Conservation (phyloP, 1,140 invertebrate species). For the Lucilia cuprina region DNA sequence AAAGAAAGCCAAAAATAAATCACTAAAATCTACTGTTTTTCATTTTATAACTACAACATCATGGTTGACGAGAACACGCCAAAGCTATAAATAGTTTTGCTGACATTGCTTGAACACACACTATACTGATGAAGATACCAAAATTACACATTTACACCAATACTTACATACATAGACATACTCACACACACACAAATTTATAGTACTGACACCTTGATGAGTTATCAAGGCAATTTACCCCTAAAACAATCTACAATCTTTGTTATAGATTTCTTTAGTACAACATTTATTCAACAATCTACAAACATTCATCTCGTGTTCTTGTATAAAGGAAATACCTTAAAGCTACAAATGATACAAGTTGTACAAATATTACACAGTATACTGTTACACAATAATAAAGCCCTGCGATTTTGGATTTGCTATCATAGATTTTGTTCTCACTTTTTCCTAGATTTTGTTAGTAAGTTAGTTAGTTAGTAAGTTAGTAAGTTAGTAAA, state of each 20-base stretch:
- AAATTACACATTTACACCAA: neutral
- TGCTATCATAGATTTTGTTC: no score
- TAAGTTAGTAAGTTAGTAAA: no score
- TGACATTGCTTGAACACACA: conserved; percentile 10
- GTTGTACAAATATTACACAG: neutral
- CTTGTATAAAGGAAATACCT: neutral
- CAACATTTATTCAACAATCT: neutral
- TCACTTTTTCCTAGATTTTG: no score
- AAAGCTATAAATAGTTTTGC: conserved; percentile 11
- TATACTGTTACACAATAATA: no score
- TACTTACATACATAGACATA: neutral
- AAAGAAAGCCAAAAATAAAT: no score
- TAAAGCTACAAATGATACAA: neutral
- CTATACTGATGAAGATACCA: neutral
- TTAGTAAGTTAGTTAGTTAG: no score
- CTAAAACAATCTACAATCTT: conserved; percentile 19
- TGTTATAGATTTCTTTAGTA: conserved; percentile 10
- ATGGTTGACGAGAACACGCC: conserved; percentile 2
- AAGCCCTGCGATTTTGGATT: no score
- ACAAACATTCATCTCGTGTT: neutral
- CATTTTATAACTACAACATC: neutral
- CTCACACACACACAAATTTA: neutral
- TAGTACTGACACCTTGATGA: conserved; percentile 20
- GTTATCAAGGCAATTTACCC: conserved; percentile 27
- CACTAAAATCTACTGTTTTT: no score